Evolutionary conservation across 2,888 invertebrate species (phyloP), one percentile per base, ranked within the genome.

Genomic region (Cosmorhoe ocellata): DNA sequence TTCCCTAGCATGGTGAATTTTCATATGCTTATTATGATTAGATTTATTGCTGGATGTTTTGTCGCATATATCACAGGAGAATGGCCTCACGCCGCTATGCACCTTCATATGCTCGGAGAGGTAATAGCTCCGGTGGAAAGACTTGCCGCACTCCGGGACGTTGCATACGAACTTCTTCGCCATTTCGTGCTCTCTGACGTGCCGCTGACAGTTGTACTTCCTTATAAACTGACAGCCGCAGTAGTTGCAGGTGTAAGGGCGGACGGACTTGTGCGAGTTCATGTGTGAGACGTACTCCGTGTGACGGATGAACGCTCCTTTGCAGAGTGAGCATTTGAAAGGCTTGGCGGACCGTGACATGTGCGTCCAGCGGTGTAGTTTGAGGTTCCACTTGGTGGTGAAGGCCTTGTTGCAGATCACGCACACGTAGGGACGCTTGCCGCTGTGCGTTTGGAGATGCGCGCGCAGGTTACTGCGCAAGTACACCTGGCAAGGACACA

Each of bases 1-100:
- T 79, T 97, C 97, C 43, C 97, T 90, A 42, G 96, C 96, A 84
- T 97, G 96, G 81, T 97, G 97, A 67, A 97, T 97, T 84, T 95
- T 94, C 51, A 97, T 92, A 80, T 97, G 97, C 79, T 97, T 97
- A 71, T 97, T 96, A 72, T 97, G 97, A 86, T 97, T 97, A 34
- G 96, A 96, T 84, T 97, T 97, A 46, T 97, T 97, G 64, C 95
- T 95, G 38, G 96, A 96, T 6, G 95, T 95, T 84, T 97, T 97
- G 24, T 96, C 97, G 80, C 97, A 97, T 51, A 97, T 95, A 69
- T 95, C 95, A 84, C 97, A 97, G 0, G 95, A 92, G 82, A 94
- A 96, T 26, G 97, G 97, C 43, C 95, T 81, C 28, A 91, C 93
- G 0, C 97, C 97, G 49, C 95, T 95, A 74, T 97, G 97, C 42